Conservation (phyloP, 2,888 invertebrate genomes). For the Drosophila meridiana region DNA sequence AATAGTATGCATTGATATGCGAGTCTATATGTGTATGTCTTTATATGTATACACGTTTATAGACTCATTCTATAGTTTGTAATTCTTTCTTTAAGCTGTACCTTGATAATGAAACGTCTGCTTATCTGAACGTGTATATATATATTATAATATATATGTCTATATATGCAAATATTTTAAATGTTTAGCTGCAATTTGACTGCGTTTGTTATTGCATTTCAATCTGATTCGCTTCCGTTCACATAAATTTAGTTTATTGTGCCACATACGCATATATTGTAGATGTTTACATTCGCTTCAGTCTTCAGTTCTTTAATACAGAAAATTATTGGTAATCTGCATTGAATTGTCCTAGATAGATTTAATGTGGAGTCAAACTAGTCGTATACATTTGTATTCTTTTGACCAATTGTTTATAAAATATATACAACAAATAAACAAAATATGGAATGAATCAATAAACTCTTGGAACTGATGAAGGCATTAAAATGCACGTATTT, state of each 20-base stretch:
- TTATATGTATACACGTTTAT: background rate
- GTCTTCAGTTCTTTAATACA: background rate
- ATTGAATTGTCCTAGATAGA: no score
- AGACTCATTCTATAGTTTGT: background rate
- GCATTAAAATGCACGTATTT: no score
- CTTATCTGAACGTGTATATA: constrained; percentile 6
- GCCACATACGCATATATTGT: background rate
- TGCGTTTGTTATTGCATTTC: background rate
- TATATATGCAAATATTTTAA: background rate
- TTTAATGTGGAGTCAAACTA: no score
- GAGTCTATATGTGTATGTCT: background rate
- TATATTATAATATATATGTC: background rate
- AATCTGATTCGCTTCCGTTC: constrained; percentile 2
- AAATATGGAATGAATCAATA: background rate
- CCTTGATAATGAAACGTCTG: constrained; percentile 26
- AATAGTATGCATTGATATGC: constrained; percentile 3
- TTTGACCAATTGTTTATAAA: background rate
- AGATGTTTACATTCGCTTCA: no score
- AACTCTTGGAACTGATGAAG: no score
- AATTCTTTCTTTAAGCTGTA: constrained; percentile 4
- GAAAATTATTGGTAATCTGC: background rate
- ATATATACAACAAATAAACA: no score
- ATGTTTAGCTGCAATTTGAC: background rate
- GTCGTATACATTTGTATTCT: no score
- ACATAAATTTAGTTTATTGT: background rate